phyloP scores from a whole-genome alignment of 1,140 invertebrate genomes.

The Lordiphosa stackelbergi region DNA sequence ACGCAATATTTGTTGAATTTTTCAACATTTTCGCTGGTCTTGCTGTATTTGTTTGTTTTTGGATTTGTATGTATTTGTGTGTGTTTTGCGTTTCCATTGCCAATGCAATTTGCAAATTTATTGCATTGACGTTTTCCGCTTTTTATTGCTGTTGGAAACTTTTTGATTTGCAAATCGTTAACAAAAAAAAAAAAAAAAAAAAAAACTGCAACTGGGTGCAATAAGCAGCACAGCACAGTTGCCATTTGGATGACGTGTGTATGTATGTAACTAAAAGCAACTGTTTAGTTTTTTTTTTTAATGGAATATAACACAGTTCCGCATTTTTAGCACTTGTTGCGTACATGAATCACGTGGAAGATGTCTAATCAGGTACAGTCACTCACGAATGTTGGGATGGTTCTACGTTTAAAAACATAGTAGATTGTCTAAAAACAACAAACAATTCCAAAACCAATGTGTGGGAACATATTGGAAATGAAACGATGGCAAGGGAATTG shows the following conservation, averaged over 20 bases:
- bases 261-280: background rate
- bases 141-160: slow-evolving; percentile 30
- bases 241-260: slow-evolving; percentile 5
- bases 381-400: too few species aligned
- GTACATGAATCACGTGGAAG: background rate
- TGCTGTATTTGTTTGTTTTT: slow-evolving; percentile 14
- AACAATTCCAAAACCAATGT: too few species aligned
- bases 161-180: slow-evolving; percentile 16
- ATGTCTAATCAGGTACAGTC: too few species aligned
- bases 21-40: slow-evolving; percentile 52
- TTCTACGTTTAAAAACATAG: too few species aligned
- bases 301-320: slow-evolving; percentile 4
- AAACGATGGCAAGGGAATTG: too few species aligned
- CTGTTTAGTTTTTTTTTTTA: slow-evolving; percentile 1
- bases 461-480: too few species aligned
- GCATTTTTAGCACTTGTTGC: slow-evolving; percentile 12
- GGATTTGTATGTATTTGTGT: slow-evolving; percentile 21
- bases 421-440: too few species aligned
- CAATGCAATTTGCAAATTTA: slow-evolving; percentile 64
- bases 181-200: background rate
- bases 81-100: slow-evolving; percentile 52
- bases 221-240: slow-evolving; percentile 8
- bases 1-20: slow-evolving; percentile 65
- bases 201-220: background rate
- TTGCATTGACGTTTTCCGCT: slow-evolving; percentile 53